A percentile compares a stretch with the other conserved stretches of the same genome.
These are phyloP conservation scores for Oreotragus oreotragus DNA, from an alignment of 2,113 vertebrate genomes.

Conservation along the genomic window DNA sequence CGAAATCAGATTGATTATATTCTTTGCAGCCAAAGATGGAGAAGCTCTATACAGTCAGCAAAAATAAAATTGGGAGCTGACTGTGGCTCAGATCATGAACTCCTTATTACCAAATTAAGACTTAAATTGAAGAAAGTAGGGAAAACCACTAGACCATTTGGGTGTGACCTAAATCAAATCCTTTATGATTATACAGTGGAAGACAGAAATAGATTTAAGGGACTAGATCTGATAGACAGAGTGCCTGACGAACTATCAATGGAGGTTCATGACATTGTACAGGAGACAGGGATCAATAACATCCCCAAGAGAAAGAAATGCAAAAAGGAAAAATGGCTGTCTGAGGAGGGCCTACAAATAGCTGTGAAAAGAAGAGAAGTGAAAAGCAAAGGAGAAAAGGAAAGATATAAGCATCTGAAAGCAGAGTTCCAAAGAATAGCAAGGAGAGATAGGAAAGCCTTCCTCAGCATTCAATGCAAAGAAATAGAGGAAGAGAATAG, in stretches of 20 bases:
- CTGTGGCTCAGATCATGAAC: not conserved
- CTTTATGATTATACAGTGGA: not conserved
- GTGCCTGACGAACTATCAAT: not conserved
- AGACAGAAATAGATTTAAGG: not conserved
- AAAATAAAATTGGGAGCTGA: not conserved
- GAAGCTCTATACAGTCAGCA: not conserved
- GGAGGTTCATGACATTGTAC: fast-evolving
- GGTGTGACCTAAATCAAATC: not conserved
- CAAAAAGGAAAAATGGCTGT: not conserved
- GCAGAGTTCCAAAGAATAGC: not conserved
- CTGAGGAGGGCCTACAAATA: not conserved
- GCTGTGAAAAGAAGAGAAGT: not conserved
- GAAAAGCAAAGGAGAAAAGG: not conserved
- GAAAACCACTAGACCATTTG: not conserved
- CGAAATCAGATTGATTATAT: not conserved
- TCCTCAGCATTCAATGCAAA: fast-evolving
- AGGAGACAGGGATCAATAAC: not conserved
- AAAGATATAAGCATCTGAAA: not conserved
- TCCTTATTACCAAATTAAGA: not conserved
- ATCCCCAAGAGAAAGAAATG: not conserved
- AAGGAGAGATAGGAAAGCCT: not conserved
- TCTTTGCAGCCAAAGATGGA: not conserved
- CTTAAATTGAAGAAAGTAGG: too few relatives aligned
- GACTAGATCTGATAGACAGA: not conserved
- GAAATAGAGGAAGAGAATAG: not conserved